Evolutionary conservation across 2,888 invertebrate genomes (phyloP).

Genomic region (Deilephila porcellus): DNA sequence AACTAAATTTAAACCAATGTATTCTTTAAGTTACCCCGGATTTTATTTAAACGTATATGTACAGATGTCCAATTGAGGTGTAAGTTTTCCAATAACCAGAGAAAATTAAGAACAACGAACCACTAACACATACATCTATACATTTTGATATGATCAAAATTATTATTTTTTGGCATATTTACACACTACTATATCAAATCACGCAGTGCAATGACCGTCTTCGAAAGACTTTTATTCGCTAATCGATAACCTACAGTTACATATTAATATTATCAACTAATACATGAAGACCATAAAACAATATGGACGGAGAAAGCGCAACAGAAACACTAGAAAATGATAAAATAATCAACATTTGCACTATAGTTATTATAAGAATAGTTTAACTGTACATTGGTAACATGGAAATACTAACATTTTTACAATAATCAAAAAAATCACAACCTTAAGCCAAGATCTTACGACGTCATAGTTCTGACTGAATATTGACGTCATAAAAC

Average conservation of each 20-base stretch:
- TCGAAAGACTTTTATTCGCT: conserved; percentile 33
- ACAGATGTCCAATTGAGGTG: not conserved
- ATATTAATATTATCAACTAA: not conserved
- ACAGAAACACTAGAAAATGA: conserved; percentile 17
- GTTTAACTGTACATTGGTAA: not conserved
- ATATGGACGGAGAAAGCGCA: conserved; percentile 37
- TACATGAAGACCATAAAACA: conserved; percentile 30
- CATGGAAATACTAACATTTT: not conserved
- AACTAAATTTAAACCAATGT: no score
- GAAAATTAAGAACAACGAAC: not conserved
- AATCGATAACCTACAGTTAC: conserved; percentile 31
- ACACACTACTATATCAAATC: conserved; percentile 78
- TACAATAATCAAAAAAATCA: conserved; percentile 58
- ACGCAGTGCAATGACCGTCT: conserved; percentile 67
- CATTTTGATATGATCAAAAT: conserved; percentile 58
- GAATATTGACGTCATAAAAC: not conserved
- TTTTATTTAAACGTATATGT: no score
- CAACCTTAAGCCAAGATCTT: conserved; percentile 55
- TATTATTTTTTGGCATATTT: conserved; percentile 59
- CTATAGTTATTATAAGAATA: not conserved
- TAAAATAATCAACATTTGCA: not conserved
- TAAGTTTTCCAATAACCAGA: not conserved
- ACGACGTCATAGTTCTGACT: not conserved
- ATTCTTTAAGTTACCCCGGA: no score
- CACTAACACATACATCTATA: conserved; percentile 29